These are phyloP conservation scores for Spisula solida DNA, from an alignment of 2,888 invertebrate species.

Conservation along the genomic window DNA sequence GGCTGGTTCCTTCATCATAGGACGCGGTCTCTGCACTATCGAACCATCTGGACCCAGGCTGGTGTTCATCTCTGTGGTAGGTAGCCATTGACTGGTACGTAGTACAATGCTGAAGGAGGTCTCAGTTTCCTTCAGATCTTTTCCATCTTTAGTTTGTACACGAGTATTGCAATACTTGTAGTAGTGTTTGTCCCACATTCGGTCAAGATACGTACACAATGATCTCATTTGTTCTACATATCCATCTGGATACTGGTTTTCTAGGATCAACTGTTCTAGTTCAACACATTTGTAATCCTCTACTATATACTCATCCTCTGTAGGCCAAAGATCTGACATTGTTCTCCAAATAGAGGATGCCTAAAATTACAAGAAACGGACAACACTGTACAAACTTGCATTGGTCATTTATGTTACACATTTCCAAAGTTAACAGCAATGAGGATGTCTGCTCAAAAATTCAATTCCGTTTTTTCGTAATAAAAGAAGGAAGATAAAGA, in stretches of 20 bases:
- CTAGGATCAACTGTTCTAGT: conserved; percentile 77
- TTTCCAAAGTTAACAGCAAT: too few species aligned
- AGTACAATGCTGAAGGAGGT: conserved; percentile 83
- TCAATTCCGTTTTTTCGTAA: too few species aligned
- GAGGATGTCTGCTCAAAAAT: too few species aligned
- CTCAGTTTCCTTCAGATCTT: conserved; percentile 70
- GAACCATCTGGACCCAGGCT: conserved; percentile 41
- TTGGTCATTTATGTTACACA: too few species aligned
- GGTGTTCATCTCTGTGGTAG: conserved; percentile 71
- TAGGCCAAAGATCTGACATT: conserved; percentile 77
- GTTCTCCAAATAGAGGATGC: conserved; percentile 79
- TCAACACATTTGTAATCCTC: conserved; percentile 82
- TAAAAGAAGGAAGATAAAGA: too few species aligned
- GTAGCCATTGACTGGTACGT: conserved; percentile 80
- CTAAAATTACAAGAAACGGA: conserved; percentile 66
- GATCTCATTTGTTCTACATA: conserved; percentile 79
- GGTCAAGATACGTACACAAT: conserved; percentile 76
- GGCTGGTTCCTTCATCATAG: conserved; percentile 64
- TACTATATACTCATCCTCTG: conserved; percentile 72
- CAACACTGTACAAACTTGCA: not conserved
- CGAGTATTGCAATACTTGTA: conserved; percentile 65
- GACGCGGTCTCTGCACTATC: conserved; percentile 15
- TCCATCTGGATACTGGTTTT: conserved; percentile 53
- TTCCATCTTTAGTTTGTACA: conserved; percentile 70
- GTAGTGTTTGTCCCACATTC: conserved; percentile 76